Evolutionary conservation across 1,140 invertebrate species (phyloP), one percentile per base, ranked within the genome.

Genomic region (Zaprionus kolodkinae): DNA sequence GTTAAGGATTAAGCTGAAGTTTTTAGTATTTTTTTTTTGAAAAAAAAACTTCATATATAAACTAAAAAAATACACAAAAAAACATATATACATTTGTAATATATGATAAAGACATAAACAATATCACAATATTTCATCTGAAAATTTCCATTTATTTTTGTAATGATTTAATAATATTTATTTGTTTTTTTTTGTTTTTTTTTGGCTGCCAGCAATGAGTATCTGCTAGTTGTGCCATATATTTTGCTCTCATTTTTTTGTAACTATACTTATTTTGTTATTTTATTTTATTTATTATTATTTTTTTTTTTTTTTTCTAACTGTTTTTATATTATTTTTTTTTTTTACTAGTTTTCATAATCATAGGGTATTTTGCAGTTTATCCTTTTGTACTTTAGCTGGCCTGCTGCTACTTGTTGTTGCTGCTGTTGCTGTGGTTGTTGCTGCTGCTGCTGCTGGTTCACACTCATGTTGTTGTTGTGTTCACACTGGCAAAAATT

Each of bases 341-440:
- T 21, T 21, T 21, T n/a, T n/a, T n/a, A n/a, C n/a, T n/a, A 0
- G 9, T 11, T 25, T 50, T 25, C 10, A 40, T 5, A n/a, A 40
- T 9, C 1, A n/a, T 21, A 50, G 17, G 45, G 45, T 50, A 50
- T 50, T 12, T 50, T 12, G 10, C 15, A 35, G 56, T 35, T 55
- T 15, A 27, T 45, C 56, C 13, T 59, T 50, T 64, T n/a, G 25
- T 1, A 50, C 10, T 21, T 50, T 50, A 21, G 17, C 36, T 27
- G 35, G 0, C 17, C 45, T 25, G 11, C 27, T 15, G 21, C 50
- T 35, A 55, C 17, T 30, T 63, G 25, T 70, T 17, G 25, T 55
- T 30, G 67, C 11, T 63, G 30, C 13, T 63, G 25, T 69, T 30
- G 36, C 56, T 64, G 68, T 56, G 27, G 27, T 57, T 71, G 27